phyloP scores from a whole-genome alignment of 2,113 vertebrate genomes.

The Elachura formosa region DNA sequence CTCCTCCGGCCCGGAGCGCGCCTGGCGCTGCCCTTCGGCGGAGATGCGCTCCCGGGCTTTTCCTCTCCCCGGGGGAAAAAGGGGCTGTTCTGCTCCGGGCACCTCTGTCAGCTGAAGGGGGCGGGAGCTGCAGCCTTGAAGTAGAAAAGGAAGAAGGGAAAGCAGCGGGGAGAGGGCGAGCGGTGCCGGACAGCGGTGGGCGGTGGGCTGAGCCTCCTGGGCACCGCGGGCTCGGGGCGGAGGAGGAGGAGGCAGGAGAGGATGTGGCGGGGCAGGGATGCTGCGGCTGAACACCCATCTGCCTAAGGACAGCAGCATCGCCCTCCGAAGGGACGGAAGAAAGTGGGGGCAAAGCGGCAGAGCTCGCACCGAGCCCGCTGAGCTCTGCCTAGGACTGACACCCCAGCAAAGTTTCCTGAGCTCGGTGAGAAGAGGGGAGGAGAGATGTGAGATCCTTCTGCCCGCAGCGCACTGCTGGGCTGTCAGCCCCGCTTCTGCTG shows the following conservation, averaged over 20 bases:
- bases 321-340: neutral
- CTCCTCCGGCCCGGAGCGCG: neutral
- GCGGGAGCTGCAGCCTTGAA: slow-evolving; percentile 19
- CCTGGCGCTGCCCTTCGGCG: neutral
- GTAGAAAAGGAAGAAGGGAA: slow-evolving; percentile 29
- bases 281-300: neutral
- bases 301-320: neutral
- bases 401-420: slow-evolving; percentile 31
- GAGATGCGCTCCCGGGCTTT: neutral
- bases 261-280: neutral
- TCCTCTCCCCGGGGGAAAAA: neutral
- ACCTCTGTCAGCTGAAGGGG: slow-evolving; percentile 21
- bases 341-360: neutral
- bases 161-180: neutral
- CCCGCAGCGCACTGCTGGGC: neutral
- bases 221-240: neutral
- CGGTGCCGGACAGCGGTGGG: neutral
- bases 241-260: neutral
- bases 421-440: neutral
- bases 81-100: neutral
- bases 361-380: neutral
- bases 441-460: neutral
- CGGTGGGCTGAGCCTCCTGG: neutral
- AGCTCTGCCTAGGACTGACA: neutral
- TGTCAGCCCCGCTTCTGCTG: neutral